Percentiles rank a stretch among this genome's conserved stretches.
phyloP scores from a whole-genome alignment of 2,113 vertebrate genomes.

The Bambusicola thoracicus region DNA sequence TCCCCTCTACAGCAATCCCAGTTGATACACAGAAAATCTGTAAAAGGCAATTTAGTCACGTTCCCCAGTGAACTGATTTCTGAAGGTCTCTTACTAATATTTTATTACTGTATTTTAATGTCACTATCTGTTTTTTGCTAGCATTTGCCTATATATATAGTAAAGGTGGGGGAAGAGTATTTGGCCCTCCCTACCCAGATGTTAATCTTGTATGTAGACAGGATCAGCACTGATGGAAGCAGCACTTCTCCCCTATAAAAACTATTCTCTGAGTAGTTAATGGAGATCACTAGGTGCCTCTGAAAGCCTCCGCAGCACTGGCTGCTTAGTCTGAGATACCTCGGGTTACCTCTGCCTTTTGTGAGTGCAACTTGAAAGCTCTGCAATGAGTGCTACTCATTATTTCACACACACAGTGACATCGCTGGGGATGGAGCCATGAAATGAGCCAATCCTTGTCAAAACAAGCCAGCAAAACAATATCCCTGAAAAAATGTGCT shows the following conservation, averaged over 20 bases:
- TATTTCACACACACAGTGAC: not conserved
- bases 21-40: conserved; percentile 26
- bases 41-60: conserved; percentile 46
- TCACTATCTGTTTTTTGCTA: not conserved
- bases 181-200: not conserved
- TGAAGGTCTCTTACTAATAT: conserved; percentile 3
- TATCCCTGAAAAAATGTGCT: conserved; percentile 1
- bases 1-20: conserved; percentile 19
- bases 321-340: not conserved
- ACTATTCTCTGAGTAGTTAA: not conserved
- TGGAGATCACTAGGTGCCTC: not conserved
- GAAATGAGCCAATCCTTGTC: not conserved
- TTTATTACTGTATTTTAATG: not conserved
- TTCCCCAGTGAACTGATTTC: conserved; percentile 37
- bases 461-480: conserved; percentile 28
- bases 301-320: not conserved
- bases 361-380: not conserved
- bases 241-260: not conserved
- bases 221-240: not conserved
- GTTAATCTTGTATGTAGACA: not conserved
- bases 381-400: not conserved
- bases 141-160: not conserved
- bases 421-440: accelerated
- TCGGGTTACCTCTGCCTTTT: not conserved
- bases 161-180: not conserved